Evolutionary conservation across 1,140 invertebrate species (phyloP), one percentile per base, ranked within the genome.

Genomic region (Episyrphus balteatus): DNA sequence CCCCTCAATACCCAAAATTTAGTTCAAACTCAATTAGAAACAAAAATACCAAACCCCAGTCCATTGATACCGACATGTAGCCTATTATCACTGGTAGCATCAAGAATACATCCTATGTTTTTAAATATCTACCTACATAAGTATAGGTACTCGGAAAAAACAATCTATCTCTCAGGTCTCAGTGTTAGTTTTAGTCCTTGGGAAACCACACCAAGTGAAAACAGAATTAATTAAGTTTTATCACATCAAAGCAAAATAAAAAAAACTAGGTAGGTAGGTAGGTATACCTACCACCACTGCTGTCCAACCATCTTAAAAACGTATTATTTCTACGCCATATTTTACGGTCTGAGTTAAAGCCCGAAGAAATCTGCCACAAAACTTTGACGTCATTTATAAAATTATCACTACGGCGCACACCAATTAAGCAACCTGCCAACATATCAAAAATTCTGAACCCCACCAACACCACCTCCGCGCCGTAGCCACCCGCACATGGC

Each of bases 351-450:
- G 21, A 6, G 19, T n/a, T 3, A 26, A 7, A 26, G 18, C 3
- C 12, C 3, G 15, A 26, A 42, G 40, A 26, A 18, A 42, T n/a
- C 40, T 15, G 40, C 15, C 32, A 42, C 31, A 47, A 44, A 48
- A 51, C 30, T 51, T 58, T 59, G 53, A 58, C 59, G 61, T 60
- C 62, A 65, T 65, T 65, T 64, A 65, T 65, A 65, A 64, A 65
- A 61, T 63, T 63, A 64, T 60, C 62, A 62, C 57, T 53, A 58
- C 36, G 48, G 42, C 42, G 40, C 51, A 57, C 57, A 64, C 59
- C 61, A 64, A 64, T 64, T 64, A 64, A 64, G 61, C 53, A 64
- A 64, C 51, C 61, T 64, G 61, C 61, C 61, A 64, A 49, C 51
- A 41, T 49, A 49, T 46, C 18, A 36, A 49, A 54, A 58, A 56